phyloP scores from a whole-genome alignment of 2,888 invertebrate genomes.

The Atrina japonica region DNA sequence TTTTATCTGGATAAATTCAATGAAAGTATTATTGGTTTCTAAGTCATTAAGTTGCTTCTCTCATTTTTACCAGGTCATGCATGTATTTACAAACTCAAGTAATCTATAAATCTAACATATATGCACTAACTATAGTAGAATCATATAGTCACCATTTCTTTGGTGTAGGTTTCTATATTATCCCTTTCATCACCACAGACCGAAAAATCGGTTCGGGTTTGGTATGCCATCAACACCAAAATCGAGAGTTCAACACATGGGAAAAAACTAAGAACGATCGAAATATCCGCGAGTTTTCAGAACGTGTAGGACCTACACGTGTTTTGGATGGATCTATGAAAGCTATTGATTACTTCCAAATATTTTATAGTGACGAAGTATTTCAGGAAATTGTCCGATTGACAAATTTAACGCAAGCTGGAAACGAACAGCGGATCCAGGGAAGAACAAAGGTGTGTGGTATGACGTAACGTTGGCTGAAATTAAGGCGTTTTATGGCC shows the following conservation, averaged over 20 bases:
- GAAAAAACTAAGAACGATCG: neutral
- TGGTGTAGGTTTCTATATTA: too few relatives aligned
- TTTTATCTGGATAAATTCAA: too few relatives aligned
- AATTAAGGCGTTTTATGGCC: conserved; percentile 13
- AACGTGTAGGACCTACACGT: neutral
- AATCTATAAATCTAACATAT: too few relatives aligned
- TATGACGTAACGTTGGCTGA: conserved; percentile 8
- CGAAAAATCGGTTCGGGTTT: neutral
- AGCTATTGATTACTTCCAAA: neutral
- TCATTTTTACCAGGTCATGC: too few relatives aligned
- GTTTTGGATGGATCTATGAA: neutral
- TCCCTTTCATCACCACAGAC: conserved; percentile 21
- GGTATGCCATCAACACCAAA: neutral
- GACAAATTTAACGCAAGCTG: conserved; percentile 9
- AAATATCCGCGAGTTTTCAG: neutral
- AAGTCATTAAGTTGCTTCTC: too few relatives aligned
- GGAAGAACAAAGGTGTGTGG: conserved; percentile 16
- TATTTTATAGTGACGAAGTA: conserved; percentile 6
- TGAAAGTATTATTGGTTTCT: too few relatives aligned
- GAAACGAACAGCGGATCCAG: neutral
- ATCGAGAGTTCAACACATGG: neutral
- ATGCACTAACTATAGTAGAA: too few relatives aligned
- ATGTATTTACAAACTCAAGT: too few relatives aligned
- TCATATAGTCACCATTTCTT: too few relatives aligned
- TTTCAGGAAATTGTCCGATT: conserved; percentile 6